Evolutionary conservation across 2,888 invertebrate species (phyloP), one percentile per base, ranked within the genome.

Genomic region (Drosophila mettleri): DNA sequence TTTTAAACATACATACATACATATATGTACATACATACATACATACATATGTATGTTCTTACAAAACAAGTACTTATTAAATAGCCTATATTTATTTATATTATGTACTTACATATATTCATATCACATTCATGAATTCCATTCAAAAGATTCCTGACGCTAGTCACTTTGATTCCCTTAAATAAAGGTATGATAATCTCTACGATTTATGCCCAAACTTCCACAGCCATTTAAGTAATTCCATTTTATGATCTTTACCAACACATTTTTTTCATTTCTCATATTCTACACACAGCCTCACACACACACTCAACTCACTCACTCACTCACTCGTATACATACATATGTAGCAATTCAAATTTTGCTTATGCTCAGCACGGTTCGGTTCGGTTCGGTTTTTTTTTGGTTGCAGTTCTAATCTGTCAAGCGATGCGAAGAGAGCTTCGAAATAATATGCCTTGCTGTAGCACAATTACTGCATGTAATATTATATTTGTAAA

Each of bases 341-440:
- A n/a, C n/a, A n/a, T n/a, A n/a, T n/a, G n/a, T 2, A 20, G 12
- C 38, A n/a, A 2, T 12, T 22, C 22, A 39, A 8, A 22, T 24
- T 31, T 29, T 3, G 16, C 5, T 10, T 33, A 58, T 58, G 39
- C 18, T 31, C 22, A 16, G 18, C 24, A 41, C 9, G 12, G 18
- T n/a, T n/a, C n/a, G n/a, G n/a, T n/a, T n/a, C 22, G 2, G 18
- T 3, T 27, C 9, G 9, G 41, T n/a, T 41, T 8, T 5, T 7
- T 24, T 10, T 9, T 9, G 22, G 6, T 14, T 8, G 14, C 41
- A 59, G 59, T 59, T 58, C n/a, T 41, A 12, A 18, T 58, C 31
- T 33, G 12, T 10, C 24, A 2, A 2, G 9, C 41, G 59, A 33
- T 18, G 16, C 10, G 31, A 10, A 1, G 18, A 6, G 41, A 41